Evolutionary conservation across 1,140 invertebrate genomes (phyloP), one percentile per base, ranked within the genome.

Genomic region (Lethocerus indicus): DNA sequence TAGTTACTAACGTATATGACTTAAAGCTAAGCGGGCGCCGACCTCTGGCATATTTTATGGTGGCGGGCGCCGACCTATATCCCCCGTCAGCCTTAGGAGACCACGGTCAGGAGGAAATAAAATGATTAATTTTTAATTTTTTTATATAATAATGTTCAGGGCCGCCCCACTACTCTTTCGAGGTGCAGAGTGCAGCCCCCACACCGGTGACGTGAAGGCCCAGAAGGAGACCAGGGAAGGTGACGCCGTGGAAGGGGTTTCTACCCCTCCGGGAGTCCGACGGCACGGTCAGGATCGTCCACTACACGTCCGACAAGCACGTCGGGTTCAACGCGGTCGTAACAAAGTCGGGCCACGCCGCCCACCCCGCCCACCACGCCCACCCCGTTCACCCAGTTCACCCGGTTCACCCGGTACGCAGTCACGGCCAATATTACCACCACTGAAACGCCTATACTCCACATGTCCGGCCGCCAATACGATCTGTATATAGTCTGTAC

Each of bases 271-370:
- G 21, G 16, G 41, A 43, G 20, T 14, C 41, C 21, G 41, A 43
- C 24, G 41, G 41, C 41, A 75, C 76, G 24, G 69, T 75, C 47
- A 60, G 70, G 36, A 66, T 61, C 36, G 76, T 78, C 23, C 70
- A 76, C 46, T 78, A 78, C 54, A 72, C 72, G 5, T 72, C 74
- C 6, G 75, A 78, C 55, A 53, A 65, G 16, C 68, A 74, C 44
- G 70, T 71, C 52, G 77, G 77, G 36, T 79, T 77, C 62, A 76
- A 78, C 59, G 77, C 77, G 6, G 70, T 41, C 41, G 49, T 60
- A 21, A 46, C 54, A 39, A 52, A 56, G 44, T 18, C 49, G 50
- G 45, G 58, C 41, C 1, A 60, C 51, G 43, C 58, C 53, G 32
- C 60, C 0, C 55, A 58, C 36, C 60, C 63, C 27, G 62, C 65